Conservation (phyloP, 2,113 vertebrate genomes). For the Triplophysa dalaica region DNA sequence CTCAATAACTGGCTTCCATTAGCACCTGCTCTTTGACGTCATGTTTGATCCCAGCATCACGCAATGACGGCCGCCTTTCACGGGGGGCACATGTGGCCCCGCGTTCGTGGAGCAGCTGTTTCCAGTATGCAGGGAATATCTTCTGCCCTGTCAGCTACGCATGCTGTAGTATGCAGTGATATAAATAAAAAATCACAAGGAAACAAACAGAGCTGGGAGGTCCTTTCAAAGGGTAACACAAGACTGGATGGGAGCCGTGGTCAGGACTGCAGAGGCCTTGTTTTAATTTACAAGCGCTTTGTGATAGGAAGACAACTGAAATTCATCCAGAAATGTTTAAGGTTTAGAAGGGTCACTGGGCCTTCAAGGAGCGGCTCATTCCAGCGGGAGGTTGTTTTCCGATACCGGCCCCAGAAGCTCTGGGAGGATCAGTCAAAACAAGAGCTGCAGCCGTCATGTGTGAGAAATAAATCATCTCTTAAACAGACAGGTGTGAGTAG, state of each 20-base stretch:
- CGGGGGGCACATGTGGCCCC: slow-evolving; percentile 13
- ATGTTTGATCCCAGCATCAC: slow-evolving; percentile 63
- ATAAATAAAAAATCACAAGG: slow-evolving; percentile 41
- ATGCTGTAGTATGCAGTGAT: background rate
- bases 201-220: slow-evolving; percentile 30
- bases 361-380: background rate
- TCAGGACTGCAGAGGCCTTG: slow-evolving; percentile 10
- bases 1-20: slow-evolving; percentile 65
- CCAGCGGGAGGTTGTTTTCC: slow-evolving; percentile 2
- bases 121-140: slow-evolving; percentile 28
- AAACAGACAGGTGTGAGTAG: slow-evolving; percentile 30
- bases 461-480: slow-evolving; percentile 41
- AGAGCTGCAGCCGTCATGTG: background rate
- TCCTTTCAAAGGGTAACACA: background rate
- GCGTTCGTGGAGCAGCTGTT: slow-evolving; percentile 31
- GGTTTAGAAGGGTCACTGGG: background rate
- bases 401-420: slow-evolving; percentile 13
- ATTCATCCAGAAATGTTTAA: slow-evolving; percentile 31
- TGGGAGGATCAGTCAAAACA: slow-evolving; percentile 29
- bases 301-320: slow-evolving; percentile 26
- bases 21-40: slow-evolving; percentile 60
- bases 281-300: slow-evolving; percentile 45
- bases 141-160: slow-evolving; percentile 30
- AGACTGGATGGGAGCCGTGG: background rate
- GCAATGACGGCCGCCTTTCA: slow-evolving; percentile 52